phyloP scores from a whole-genome alignment of 2,888 invertebrate genomes.

The Blastobasis adustella region DNA sequence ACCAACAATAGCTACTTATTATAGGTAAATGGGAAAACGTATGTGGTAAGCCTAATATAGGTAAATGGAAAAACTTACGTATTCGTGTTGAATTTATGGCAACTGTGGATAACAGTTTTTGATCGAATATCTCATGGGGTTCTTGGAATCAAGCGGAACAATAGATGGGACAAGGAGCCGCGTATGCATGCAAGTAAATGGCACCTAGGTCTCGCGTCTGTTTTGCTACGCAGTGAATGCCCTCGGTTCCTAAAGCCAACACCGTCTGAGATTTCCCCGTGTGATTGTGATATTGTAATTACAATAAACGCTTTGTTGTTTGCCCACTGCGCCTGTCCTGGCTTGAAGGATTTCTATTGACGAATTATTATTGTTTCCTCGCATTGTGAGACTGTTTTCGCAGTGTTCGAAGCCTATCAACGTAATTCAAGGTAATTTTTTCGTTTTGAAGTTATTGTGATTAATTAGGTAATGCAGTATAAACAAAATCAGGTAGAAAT shows the following conservation, averaged over 20 bases:
- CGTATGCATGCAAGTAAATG: too few relatives aligned
- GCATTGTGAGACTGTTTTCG: too few relatives aligned
- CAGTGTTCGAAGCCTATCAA: too few relatives aligned
- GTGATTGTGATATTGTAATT: slow-evolving; percentile 1
- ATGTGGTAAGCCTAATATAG: background rate
- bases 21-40: background rate
- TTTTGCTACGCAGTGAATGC: slow-evolving; percentile 7
- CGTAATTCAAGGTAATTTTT: too few relatives aligned
- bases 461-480: too few relatives aligned
- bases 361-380: too few relatives aligned
- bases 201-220: background rate
- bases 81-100: too few relatives aligned
- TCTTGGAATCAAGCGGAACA: slow-evolving; percentile 4
- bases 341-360: too few relatives aligned
- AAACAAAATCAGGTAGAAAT: too few relatives aligned
- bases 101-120: background rate
- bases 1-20: background rate
- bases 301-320: slow-evolving; percentile 2
- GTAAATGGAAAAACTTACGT: too few relatives aligned
- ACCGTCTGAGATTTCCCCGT: slow-evolving; percentile 4
- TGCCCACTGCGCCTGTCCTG: too few relatives aligned
- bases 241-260: slow-evolving; percentile 3
- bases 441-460: too few relatives aligned
- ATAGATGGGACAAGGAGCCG: slow-evolving; percentile 2
- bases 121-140: background rate